Percentiles rank a stretch among this genome's conserved stretches.
These are phyloP conservation scores for Bufotes viridis DNA, from an alignment of 2,797 vertebrate species.

Conservation along the genomic window DNA sequence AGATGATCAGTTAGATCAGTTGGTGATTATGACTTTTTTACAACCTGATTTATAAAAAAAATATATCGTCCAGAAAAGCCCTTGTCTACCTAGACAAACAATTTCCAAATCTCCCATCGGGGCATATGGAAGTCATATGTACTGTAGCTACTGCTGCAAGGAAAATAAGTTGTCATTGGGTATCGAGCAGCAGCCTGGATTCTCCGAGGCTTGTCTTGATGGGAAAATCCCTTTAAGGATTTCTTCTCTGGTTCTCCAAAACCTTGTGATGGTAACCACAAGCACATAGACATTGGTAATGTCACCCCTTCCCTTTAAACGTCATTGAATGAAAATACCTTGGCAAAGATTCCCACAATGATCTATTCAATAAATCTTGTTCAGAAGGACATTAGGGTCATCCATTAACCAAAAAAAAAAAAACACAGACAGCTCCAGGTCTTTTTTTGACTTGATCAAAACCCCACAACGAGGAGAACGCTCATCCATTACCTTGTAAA, in stretches of 20 bases:
- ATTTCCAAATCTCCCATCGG: too few relatives aligned
- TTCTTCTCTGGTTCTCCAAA: background rate
- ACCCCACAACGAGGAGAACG: conserved; percentile 1
- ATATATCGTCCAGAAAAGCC: too few relatives aligned
- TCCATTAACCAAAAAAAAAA: conserved; percentile 26
- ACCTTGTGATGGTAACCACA: background rate
- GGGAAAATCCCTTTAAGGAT: background rate
- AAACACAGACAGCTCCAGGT: background rate
- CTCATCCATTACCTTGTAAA: conserved; percentile 39
- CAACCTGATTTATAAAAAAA: too few relatives aligned
- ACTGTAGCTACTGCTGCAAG: background rate
- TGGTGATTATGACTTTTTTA: too few relatives aligned
- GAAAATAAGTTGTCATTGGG: background rate
- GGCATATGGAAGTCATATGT: background rate
- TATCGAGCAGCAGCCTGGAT: too few relatives aligned
- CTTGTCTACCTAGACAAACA: too few relatives aligned
- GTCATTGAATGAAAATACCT: conserved; percentile 16
- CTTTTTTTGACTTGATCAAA: background rate
- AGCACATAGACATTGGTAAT: background rate
- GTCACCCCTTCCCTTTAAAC: background rate
- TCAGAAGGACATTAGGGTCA: conserved; percentile 36
- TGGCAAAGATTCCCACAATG: conserved; percentile 21
- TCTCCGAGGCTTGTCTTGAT: background rate
- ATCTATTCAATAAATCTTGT: conserved; percentile 46
- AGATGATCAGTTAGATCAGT: too few relatives aligned